phyloP scores from a whole-genome alignment of 1,140 invertebrate species.

The Eufriesea mexicana region DNA sequence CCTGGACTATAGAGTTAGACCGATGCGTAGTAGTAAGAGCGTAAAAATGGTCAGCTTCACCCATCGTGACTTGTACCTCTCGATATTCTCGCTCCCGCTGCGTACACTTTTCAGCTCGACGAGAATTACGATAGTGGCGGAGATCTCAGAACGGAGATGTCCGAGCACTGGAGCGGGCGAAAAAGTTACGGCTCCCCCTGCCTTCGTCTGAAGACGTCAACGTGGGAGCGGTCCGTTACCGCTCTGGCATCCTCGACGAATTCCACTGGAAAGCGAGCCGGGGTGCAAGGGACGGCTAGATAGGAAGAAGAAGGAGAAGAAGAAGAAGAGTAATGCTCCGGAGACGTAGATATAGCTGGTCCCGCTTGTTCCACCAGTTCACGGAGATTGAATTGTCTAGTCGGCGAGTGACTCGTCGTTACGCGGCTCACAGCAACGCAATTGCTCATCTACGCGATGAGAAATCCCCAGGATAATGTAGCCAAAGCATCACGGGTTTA shows the following conservation, averaged over 20 bases:
- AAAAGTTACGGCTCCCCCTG: conserved; percentile 47
- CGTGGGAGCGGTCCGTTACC: conserved; percentile 27
- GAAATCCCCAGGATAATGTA: conserved; percentile 34
- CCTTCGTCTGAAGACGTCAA: conserved; percentile 22
- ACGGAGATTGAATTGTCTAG: conserved; percentile 65
- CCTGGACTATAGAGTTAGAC: background rate
- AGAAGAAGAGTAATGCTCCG: conserved; percentile 61
- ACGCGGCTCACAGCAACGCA: no score
- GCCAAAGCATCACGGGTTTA: background rate
- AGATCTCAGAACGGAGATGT: conserved; percentile 30
- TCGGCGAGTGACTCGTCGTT: conserved; percentile 58
- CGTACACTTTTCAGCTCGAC: conserved; percentile 1
- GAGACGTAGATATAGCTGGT: conserved; percentile 44
- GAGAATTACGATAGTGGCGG: conserved; percentile 41
- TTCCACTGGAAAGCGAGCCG: no score
- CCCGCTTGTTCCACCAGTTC: conserved; percentile 50
- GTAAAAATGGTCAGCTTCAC: conserved; percentile 2
- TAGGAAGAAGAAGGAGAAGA: background rate
- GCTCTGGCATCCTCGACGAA: no score
- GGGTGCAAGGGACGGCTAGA: conserved; percentile 20
- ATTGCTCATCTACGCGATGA: conserved; percentile 21
- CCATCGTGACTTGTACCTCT: background rate
- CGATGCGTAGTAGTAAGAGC: background rate
- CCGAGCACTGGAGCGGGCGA: conserved; percentile 12
- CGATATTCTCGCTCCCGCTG: background rate